Base-by-base conservation (phyloP, 2,888 invertebrate species). In the Ectobius pallidus region DNA sequence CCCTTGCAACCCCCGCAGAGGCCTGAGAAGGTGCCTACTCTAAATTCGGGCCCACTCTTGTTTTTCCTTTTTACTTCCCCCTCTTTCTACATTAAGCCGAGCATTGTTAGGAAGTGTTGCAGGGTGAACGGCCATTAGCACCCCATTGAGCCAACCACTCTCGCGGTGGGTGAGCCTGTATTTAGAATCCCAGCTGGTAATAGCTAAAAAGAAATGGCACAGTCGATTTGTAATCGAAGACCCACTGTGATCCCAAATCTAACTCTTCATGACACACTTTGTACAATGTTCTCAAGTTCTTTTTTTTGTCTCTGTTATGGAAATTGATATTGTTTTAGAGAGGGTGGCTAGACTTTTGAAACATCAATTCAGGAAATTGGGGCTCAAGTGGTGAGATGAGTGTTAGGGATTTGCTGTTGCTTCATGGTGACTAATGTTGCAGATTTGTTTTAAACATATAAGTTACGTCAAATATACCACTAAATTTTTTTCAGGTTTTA, bases 111-210 rank as follows among this genome's bases (percentile, higher is more conserved):
- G 30, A 6, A 30, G 58, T n/a, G n/a, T 25, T 30, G 58, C 25
- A 7, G 39, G 62, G 39, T 39, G 62, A 62, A 62, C 39, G 44
- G 46, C 65, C 65, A 65, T 65, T 65, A 65, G 65, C 65, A 30
- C 44, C 65, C 65, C 44, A 42, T 46, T 18, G 44, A 25, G 27
- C 39, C 20, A 20, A 39, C 39, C 34, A 62, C 62, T 58, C 58
- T 58, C 32, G 30, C 30, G 58, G 58, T 18, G 58, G n/a, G 58
- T 16, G 27, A 30, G 52, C 52, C 22, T 52, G 25, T 52, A 7
- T 52, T 22, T 52, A 25, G 30, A 58, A 58, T 58, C 32, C 3
- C n/a, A 11, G 32, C 58, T 30, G 14, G 58, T 58, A 58, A 58
- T 58, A 30, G 62, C 39, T 39, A 39, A 62, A 65, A 65, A 46